Evolutionary conservation across 2,888 invertebrate species (phyloP), one percentile per base, ranked within the genome.

Genomic region (Neelides folsomi): DNA sequence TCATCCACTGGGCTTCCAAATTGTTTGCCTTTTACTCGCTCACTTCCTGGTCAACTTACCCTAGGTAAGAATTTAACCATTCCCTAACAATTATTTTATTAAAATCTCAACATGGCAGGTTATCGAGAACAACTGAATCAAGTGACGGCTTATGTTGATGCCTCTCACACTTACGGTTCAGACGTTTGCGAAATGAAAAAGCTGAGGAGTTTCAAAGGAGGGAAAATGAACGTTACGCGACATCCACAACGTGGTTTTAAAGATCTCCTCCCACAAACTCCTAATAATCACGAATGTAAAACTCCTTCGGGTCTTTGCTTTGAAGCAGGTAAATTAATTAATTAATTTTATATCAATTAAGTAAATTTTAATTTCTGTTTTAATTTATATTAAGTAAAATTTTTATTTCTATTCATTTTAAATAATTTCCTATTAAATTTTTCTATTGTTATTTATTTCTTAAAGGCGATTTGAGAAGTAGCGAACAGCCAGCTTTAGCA

Each of bases 401-500:
- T n/a, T n/a, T n/a, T n/a, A n/a, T n/a, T n/a, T n/a, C n/a, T n/a
- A n/a, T n/a, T n/a, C n/a, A n/a, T n/a, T n/a, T n/a, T n/a, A n/a
- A n/a, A n/a, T n/a, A n/a, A n/a, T n/a, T n/a, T n/a, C n/a, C n/a
- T n/a, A n/a, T n/a, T 39, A 36, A 36, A 38, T 36, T n/a, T 27
- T 41, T 15, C 38, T 38, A 48, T 52, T 47, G 39, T 47, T 9
- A 9, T 35, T 41, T 18, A 16, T 49, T 49, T 45, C 51, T 44
- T 5, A 66, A 68, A 49, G 65, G 85, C 49, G 93, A 94, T 69
- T 86, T 86, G 0, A 76, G 93, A 60, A 88, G 88, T 0, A 90
- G 89, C 1, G 93, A 93, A 68, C 92, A 93, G 68, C 89, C 92
- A 0, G 90, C 81, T 4, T 72, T 94, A 0, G 85, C 90, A 0